Conservation (phyloP, 2,888 invertebrate species). For the Scaeva pyrastri region DNA sequence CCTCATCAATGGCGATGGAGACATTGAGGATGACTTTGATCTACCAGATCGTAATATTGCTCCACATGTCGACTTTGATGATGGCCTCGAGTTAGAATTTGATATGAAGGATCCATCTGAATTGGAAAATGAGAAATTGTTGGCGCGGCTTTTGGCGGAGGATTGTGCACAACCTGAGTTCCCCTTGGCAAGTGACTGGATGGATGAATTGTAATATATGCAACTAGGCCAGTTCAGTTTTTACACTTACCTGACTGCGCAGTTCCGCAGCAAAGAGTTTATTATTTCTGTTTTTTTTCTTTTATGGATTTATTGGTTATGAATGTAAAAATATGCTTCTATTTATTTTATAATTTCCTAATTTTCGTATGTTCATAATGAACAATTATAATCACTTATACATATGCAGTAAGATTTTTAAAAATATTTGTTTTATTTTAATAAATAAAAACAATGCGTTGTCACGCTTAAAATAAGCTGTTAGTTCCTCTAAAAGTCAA, state of each 20-base stretch:
- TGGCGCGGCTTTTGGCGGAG: constrained; percentile 27
- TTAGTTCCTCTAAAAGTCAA: too few species aligned
- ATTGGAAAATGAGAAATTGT: constrained; percentile 23
- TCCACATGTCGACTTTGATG: constrained; percentile 39
- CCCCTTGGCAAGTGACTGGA: constrained; percentile 43
- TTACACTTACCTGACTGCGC: not conserved
- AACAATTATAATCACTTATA: not conserved
- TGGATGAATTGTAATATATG: constrained; percentile 53
- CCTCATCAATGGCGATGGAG: constrained; percentile 51
- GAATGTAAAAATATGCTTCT: constrained; percentile 4
- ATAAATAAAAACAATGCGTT: too few species aligned
- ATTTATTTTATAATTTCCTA: not conserved
- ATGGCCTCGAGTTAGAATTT: constrained; percentile 33
- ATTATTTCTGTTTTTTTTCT: not conserved
- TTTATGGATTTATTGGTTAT: not conserved
- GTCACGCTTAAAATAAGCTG: too few species aligned
- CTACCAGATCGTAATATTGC: constrained; percentile 22
- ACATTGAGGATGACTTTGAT: constrained; percentile 29
- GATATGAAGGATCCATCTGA: constrained; percentile 37
- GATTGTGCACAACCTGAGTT: constrained; percentile 20
- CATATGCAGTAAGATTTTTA: not conserved
- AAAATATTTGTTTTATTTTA: not conserved
- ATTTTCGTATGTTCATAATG: not conserved
- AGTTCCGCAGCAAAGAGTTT: not conserved
- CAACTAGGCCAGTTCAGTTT: not conserved